Evolutionary conservation across 2,888 invertebrate genomes (phyloP).

Genomic region (Plagodis pulveraria): DNA sequence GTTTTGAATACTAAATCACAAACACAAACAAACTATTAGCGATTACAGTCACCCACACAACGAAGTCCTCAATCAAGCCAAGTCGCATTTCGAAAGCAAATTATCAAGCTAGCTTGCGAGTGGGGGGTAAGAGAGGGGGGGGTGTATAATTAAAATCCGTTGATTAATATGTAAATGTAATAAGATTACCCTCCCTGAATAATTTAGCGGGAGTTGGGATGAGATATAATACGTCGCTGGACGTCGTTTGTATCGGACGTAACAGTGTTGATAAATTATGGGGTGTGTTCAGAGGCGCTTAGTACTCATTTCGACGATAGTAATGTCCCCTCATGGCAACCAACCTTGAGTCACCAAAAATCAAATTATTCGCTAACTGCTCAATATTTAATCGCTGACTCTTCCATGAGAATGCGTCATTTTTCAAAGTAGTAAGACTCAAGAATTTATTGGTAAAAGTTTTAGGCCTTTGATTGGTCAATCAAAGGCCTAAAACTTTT

Average conservation of each 20-base stretch:
- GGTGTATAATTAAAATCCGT: slow-evolving; percentile 98
- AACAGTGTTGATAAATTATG: slow-evolving; percentile 67
- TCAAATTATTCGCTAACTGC: too few species aligned
- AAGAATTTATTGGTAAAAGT: too few species aligned
- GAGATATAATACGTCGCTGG: slow-evolving; percentile 77
- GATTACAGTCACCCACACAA: slow-evolving; percentile 66
- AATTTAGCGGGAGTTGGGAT: slow-evolving; percentile 84
- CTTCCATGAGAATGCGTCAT: not conserved
- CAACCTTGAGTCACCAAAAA: not conserved
- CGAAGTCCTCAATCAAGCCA: slow-evolving; percentile 73
- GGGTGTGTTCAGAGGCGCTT: slow-evolving; percentile 25
- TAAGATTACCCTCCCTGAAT: slow-evolving; percentile 98
- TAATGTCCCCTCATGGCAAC: not conserved
- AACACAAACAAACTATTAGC: slow-evolving; percentile 70
- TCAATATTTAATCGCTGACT: not conserved
- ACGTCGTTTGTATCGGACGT: slow-evolving; percentile 66
- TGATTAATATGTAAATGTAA: slow-evolving; percentile 99
- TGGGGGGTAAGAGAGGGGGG: slow-evolving; percentile 82
- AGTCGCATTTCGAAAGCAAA: slow-evolving; percentile 82
- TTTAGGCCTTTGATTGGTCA: too few species aligned
- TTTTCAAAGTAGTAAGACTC: not conserved
- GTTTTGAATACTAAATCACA: slow-evolving; percentile 47
- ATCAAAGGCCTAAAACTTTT: too few species aligned
- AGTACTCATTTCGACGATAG: slow-evolving; percentile 4
- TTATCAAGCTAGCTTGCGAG: slow-evolving; percentile 69